These are phyloP conservation scores for Diorhabda carinulata DNA, from an alignment of 1,140 invertebrate genomes.

Conservation along the genomic window DNA sequence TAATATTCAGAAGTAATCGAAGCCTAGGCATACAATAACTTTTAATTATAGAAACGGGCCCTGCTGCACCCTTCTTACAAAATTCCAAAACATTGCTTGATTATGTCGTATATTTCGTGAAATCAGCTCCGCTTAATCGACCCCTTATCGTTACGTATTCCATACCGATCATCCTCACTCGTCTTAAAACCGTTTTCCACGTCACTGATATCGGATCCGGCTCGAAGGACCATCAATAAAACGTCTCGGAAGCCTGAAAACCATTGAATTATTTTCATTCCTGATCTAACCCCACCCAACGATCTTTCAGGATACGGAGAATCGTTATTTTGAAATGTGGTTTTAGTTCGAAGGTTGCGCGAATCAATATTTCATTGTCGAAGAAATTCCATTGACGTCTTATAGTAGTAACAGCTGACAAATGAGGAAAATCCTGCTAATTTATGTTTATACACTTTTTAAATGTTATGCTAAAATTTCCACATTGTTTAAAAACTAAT, in stretches of 20 bases:
- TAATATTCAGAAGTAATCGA: too few species aligned
- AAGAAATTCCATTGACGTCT: too few species aligned
- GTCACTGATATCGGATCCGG: neutral
- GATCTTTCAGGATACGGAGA: neutral
- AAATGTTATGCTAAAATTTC: too few species aligned
- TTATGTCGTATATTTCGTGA: neutral
- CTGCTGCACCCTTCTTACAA: too few species aligned
- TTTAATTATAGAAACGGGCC: too few species aligned
- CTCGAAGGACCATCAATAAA: neutral
- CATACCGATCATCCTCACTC: neutral
- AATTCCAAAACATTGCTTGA: too few species aligned
- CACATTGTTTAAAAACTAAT: too few species aligned
- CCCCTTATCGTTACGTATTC: neutral
- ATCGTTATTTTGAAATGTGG: neutral
- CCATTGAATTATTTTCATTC: conserved; percentile 3
- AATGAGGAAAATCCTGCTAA: too few species aligned
- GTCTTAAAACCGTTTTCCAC: neutral
- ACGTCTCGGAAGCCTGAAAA: neutral
- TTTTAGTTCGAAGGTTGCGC: neutral
- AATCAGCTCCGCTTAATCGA: neutral
- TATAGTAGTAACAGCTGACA: too few species aligned
- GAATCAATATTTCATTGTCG: too few species aligned
- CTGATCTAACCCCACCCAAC: conserved; percentile 1
- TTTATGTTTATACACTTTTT: too few species aligned
- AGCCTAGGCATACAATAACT: too few species aligned